Evolutionary conservation across 2,888 invertebrate genomes (phyloP), one percentile per base, ranked within the genome.

Genomic region (Philopedon plagiatum): DNA sequence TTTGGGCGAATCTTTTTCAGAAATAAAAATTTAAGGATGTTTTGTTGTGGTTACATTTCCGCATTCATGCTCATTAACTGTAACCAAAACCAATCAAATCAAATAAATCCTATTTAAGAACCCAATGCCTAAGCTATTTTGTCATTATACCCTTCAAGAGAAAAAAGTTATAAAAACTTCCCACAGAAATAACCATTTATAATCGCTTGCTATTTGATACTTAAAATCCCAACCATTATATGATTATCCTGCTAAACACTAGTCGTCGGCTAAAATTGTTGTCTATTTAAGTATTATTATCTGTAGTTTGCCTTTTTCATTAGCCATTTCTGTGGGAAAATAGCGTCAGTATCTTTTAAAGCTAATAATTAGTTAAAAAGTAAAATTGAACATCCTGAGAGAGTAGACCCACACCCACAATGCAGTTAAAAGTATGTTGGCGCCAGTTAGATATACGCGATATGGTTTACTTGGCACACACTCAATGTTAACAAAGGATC

Each of bases 301-400:
- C 51, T 49, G 8, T 15, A 39, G 29, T 54, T 54, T 18, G 18
- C 51, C 15, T 18, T 49, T 51, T 46, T 18, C 15, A 46, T 46
- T 21, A 23, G 46, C 21, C 11, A 21, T 51, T 13, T 51, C 51
- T 54, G 51, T 54, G 51, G 51, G 51, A 54, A 54, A 54, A 54
- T 54, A 54, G 4, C 15, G 29, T 54, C 9, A 4, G 51, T 21
- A 19, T 54, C 51, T 29, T 11, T 54, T 54, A 54, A 65, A 65
- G 15, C 56, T 56, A 29, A 65, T 18, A 39, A 54, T 39, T 41
- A 29, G 29, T 56, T 8, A 41, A 41, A 56, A 56, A 37, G 19
- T 34, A 32, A 66, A 66, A 66, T 19, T n/a, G 46, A 57, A 66
- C 21, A 66, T 54, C 29, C 51, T 54, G 29, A 54, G 21, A 54